These are phyloP conservation scores for Tokudaia tokunoshimensis DNA, from an alignment of 2,797 vertebrate species.

Conservation along the genomic window DNA sequence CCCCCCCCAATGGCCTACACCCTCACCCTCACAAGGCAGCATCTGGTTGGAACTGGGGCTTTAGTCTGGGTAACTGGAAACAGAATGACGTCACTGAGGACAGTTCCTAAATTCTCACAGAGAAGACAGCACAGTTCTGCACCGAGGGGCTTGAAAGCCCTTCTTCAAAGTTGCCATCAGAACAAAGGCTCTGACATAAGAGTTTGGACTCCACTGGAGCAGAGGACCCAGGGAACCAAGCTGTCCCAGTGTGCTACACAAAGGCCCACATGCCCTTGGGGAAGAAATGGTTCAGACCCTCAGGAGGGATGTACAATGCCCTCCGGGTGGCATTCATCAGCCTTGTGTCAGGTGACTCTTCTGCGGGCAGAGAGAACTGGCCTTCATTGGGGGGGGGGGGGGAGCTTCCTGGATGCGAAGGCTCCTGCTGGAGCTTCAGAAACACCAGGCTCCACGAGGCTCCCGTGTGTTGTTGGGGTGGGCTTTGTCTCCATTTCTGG, in stretches of 20 bases:
- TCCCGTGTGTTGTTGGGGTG: too few species aligned
- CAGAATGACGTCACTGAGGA: constrained; percentile 17
- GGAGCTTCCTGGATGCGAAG: background rate
- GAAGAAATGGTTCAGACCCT: background rate
- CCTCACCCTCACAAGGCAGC: background rate
- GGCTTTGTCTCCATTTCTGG: background rate
- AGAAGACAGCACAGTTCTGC: constrained; percentile 30
- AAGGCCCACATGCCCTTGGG: background rate
- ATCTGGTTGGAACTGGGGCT: constrained; percentile 36
- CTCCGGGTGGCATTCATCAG: accelerated
- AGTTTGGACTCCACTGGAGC: background rate
- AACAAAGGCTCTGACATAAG: constrained; percentile 60
- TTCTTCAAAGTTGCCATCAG: constrained; percentile 29
- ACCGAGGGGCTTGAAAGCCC: constrained; percentile 22
- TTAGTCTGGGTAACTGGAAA: constrained; percentile 46
- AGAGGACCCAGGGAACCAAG: background rate
- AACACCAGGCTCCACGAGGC: background rate
- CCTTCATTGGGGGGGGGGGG: background rate
- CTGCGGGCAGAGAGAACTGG: background rate
- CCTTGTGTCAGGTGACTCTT: background rate
- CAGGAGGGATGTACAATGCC: accelerated
- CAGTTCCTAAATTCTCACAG: constrained; percentile 27
- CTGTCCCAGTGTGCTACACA: background rate
- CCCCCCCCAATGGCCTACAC: background rate
- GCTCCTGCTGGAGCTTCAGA: background rate